Evolutionary conservation across 2,113 vertebrate genomes (phyloP), one percentile per base, ranked within the genome.

Genomic region (Callipepla squamata): DNA sequence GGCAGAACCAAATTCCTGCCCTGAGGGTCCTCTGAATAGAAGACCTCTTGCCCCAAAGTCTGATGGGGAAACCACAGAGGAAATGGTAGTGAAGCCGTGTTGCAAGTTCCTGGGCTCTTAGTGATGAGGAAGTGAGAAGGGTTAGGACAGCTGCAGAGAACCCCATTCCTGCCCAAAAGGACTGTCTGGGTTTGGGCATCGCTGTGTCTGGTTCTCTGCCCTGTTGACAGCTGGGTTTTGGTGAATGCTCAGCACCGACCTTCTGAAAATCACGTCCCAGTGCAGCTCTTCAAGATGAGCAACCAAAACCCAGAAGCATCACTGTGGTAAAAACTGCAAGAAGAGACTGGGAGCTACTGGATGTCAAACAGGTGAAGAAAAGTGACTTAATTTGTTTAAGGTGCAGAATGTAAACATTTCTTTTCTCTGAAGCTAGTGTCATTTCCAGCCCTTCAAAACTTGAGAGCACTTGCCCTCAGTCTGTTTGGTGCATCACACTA

Each of bases 391-490:
- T 44, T 13, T 57, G 53, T 15, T 32, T 80, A 38, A 44, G 18
- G 13, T 30, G 40, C 34, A 42, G 28, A 87, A 79, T 63, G 34
- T 50, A 81, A 55, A 26, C 59, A 16, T 47, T 82, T 72, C 0
- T 85, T 85, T 88, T 58, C 32, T 36, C 51, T 80, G 53, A 80
- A 83, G 57, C 18, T 65, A 51, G 13, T 74, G 30, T 73, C 9
- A 75, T 87, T 83, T 90, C 67, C 50, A 90, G 63, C 26, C 62
- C 51, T 92, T 91, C 38, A 83, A 53, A 93, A 53, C 73, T 40
- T 36, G 32, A 89, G 38, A 85, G 51, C 36, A 40, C 19, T 91
- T 93, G 85, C 44, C 72, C 51, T 74, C 91, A 67, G 85, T 85
- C 23, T 22, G 65, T 92, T 94, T 94, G 63, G 78, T 82, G 53